These are phyloP conservation scores for Varecia variegata DNA, from an alignment of 2,797 vertebrate species.

Conservation along the genomic window DNA sequence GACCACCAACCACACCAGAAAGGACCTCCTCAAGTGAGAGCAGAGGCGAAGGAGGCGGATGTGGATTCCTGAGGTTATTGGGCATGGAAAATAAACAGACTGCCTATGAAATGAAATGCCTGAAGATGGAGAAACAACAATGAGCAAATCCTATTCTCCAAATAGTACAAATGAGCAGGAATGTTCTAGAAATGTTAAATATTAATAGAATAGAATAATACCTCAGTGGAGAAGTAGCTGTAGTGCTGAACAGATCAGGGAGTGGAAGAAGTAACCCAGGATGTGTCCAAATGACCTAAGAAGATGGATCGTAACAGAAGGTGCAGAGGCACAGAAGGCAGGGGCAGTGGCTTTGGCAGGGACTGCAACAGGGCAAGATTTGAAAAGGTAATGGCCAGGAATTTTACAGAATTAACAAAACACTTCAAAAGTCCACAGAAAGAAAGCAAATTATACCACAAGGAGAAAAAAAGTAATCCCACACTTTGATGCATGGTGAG, in stretches of 20 bases:
- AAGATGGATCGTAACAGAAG: not conserved
- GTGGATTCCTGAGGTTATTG: accelerated
- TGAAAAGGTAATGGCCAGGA: not conserved
- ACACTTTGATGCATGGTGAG: no score
- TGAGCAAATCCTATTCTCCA: not conserved
- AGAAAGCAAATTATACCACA: not conserved
- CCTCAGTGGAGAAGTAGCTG: not conserved
- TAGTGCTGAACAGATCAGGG: not conserved
- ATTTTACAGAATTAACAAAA: not conserved
- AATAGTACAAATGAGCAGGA: no score
- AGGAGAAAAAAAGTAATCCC: not conserved
- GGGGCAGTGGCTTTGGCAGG: not conserved
- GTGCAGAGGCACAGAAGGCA: not conserved
- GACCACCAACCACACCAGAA: not conserved
- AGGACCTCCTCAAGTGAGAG: not conserved
- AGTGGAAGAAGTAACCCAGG: not conserved
- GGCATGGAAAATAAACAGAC: no score
- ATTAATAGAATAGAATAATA: not conserved
- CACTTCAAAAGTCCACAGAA: not conserved
- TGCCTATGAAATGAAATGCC: not conserved
- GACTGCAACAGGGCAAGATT: not conserved
- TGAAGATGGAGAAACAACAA: not conserved
- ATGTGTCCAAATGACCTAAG: not conserved
- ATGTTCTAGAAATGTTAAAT: not conserved
- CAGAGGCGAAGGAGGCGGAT: not conserved